Evolutionary conservation across 1,140 invertebrate genomes (phyloP), one percentile per base, ranked within the genome.

Genomic region (Planococcus citri): DNA sequence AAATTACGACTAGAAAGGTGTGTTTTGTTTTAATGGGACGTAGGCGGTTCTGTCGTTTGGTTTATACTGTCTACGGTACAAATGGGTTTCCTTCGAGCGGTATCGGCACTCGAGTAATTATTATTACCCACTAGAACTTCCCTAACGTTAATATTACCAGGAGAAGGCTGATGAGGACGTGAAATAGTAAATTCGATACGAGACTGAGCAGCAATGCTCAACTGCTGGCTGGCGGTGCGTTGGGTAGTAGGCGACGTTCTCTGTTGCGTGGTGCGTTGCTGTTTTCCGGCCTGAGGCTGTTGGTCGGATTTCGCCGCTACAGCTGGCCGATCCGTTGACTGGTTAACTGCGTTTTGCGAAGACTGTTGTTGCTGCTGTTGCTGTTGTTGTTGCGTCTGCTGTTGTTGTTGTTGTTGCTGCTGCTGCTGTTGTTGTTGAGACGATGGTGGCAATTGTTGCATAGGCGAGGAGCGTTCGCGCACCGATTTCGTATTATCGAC

Each of bases 31-130:
- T 82, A 82, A 77, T 81, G 81, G 27, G 81, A 80, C 37, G 81
- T 81, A 71, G 81, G 81, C 51, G 81, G 81, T 70, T 82, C 81
- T 70, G 80, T 81, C 68, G 81, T 79, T 74, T 81, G 81, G 60
- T 24, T 64, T 64, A 64, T 24, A 27, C 22, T 64, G 60, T 64
- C 60, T 73, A 81, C 79, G 60, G 80, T 77, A 69, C 81, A 78
- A 68, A 81, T 79, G 38, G 80, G 80, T 77, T 82, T 82, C 73
- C 81, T 78, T 69, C 80, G 79, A 64, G 79, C 77, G 27, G 73
- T 64, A 27, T 71, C 71, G 4, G 72, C 71, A 64, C 71, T 67
- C 12, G 70, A 27, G 29, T 70, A 67, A 51, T 71, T 71, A 51
- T 71, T 71, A 68, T 68, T 71, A 64, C 61, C 68, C 37, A 72